Conservation (phyloP, 2,888 invertebrate genomes). For the Holacanthella duospinosa region DNA sequence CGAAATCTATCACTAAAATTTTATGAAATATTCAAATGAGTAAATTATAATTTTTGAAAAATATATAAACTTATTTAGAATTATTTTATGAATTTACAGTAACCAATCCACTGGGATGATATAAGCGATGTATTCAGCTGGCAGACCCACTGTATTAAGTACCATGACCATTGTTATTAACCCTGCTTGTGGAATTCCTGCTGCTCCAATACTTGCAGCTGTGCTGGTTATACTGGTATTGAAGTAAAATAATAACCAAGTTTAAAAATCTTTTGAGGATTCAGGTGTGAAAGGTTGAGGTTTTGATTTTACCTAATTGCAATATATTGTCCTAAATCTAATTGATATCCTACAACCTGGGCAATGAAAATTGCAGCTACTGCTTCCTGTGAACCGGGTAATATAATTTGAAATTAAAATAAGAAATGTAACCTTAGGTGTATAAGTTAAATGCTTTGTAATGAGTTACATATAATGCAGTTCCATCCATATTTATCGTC, state of each 20-base stretch:
- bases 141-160: constrained; percentile 41
- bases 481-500: neutral
- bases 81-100: constrained; percentile 39
- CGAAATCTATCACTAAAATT: neutral
- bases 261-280: neutral
- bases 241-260: neutral
- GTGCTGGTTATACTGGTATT: constrained; percentile 49
- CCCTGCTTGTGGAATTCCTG: constrained; percentile 48
- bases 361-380: constrained; percentile 30
- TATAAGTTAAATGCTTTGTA: too few relatives aligned
- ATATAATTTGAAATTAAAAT: too few relatives aligned
- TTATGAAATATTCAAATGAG: neutral
- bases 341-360: constrained; percentile 19
- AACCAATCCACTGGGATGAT: constrained; percentile 43
- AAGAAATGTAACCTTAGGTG: too few relatives aligned
- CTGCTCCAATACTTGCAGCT: constrained; percentile 49
- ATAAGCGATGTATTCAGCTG: constrained; percentile 41
- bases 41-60: neutral
- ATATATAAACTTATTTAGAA: neutral
- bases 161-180: constrained; percentile 47
- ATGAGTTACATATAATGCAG: neutral
- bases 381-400: too few relatives aligned
- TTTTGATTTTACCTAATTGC: constrained; percentile 26
- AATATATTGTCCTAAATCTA: constrained; percentile 28
- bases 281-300: neutral